Evolutionary conservation across 2,797 vertebrate species (phyloP), one percentile per base, ranked within the genome.

Genomic region (Harpagifer antarcticus): DNA sequence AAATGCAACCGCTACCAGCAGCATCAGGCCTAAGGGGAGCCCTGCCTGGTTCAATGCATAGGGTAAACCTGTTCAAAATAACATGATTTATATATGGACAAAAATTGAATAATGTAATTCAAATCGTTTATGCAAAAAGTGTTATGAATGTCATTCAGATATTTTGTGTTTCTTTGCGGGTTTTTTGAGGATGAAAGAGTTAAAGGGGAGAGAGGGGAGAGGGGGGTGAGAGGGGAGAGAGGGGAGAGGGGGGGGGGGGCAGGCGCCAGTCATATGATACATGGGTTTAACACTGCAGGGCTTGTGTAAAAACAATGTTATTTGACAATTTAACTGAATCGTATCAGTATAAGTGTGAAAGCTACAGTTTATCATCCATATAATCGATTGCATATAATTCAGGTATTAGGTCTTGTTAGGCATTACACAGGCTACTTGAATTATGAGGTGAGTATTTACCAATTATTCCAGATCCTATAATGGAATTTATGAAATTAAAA

Each of bases 401-500:
- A 12, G 20, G n/a, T 37, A 27, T 19, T 3, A 1, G 15, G 10
- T 9, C 10, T n/a, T 12, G 11, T 55, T 12, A 37, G 6, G 14
- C 31, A 52, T 1, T 27, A 15, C 4, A 3, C 5, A 27, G 13
- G 19, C 27, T 19, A 4, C 4, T 33, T 53, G 2, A 19, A 37
- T 8, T 4, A 15, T 2, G 3, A 50, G 23, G 2, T 19, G 13
- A 63, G 10, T 44, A 47, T 67, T 83, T 68, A 97, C 98, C 98
- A 93, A 99, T 98, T 76, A 98, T 89, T 57, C 97, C 96, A 27
- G 97, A 98, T 93, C 97, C 98, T 83, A 97, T 96, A 55, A 99
- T 98, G 59, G 98, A 99, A 88, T 99, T 99, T 84, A 97, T 96
- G 72, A 99, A 95, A 87, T 99, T 99, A 92, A 98, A 98, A 45